A percentile compares a stretch with the other conserved stretches of the same genome.
phyloP scores from a whole-genome alignment of 2,888 invertebrate genomes.

The Nemapogon koenigi region DNA sequence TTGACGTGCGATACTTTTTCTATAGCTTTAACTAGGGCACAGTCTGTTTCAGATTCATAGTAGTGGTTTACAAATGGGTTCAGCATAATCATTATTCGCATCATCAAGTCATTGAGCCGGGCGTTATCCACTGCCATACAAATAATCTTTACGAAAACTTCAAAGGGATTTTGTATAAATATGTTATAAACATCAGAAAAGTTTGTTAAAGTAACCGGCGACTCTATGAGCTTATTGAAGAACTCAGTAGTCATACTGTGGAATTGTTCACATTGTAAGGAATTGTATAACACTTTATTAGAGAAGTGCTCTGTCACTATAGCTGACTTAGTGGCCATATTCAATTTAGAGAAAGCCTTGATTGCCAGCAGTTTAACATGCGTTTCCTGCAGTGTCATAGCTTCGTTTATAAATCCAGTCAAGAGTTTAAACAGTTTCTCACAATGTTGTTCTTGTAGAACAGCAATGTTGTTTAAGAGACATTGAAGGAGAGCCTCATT shows the following conservation, averaged over 20 bases:
- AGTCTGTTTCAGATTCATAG: constrained; percentile 37
- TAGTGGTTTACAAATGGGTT: constrained; percentile 35
- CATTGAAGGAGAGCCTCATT: constrained; percentile 26
- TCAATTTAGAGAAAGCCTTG: constrained; percentile 34
- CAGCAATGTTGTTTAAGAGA: constrained; percentile 25
- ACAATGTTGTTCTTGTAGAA: constrained; percentile 29
- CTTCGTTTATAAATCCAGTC: constrained; percentile 21
- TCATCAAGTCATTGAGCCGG: constrained; percentile 39
- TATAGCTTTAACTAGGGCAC: constrained; percentile 31
- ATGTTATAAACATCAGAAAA: constrained; percentile 31
- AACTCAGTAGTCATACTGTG: constrained; percentile 29
- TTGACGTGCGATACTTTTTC: constrained; percentile 26
- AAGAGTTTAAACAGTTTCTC: constrained; percentile 27
- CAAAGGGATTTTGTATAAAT: constrained; percentile 42
- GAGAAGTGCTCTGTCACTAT: constrained; percentile 33
- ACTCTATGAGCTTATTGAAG: constrained; percentile 42
- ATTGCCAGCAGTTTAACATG: constrained; percentile 25
- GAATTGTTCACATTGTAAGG: constrained; percentile 27
- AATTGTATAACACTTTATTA: constrained; percentile 28
- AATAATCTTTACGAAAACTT: constrained; percentile 38
- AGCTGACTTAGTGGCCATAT: constrained; percentile 24
- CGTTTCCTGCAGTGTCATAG: constrained; percentile 21
- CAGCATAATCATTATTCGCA: constrained; percentile 33
- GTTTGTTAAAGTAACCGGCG: constrained; percentile 29
- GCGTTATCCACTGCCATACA: constrained; percentile 33